These are phyloP conservation scores for Entosphenus tridentatus DNA, from an alignment of 2,113 vertebrate genomes.

Conservation along the genomic window DNA sequence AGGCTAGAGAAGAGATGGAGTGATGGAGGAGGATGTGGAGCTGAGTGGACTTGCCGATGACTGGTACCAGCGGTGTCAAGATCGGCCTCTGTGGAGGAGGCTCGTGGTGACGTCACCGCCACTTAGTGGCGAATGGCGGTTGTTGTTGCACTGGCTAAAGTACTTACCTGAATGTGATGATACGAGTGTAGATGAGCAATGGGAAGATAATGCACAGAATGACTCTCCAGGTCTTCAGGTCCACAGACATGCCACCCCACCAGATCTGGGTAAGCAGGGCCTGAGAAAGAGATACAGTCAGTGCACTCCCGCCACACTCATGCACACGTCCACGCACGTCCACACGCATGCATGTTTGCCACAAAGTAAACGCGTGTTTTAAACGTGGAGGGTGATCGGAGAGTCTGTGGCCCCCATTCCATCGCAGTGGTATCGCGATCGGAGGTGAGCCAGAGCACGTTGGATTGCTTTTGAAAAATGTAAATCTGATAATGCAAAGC, in stretches of 20 bases:
- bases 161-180: constrained; percentile 56
- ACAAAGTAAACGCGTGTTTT: too few species aligned
- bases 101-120: neutral
- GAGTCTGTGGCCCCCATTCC: too few species aligned
- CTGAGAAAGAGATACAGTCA: constrained; percentile 18
- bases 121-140: too few species aligned
- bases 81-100: neutral
- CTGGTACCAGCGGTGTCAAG: neutral
- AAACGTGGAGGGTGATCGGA: too few species aligned
- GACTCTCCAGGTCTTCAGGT: constrained; percentile 46
- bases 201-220: constrained; percentile 42
- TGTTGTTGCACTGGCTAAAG: too few species aligned
- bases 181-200: constrained; percentile 43
- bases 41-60: neutral
- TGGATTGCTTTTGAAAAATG: too few species aligned
- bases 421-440: too few species aligned
- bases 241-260: constrained; percentile 63
- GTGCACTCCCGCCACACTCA: too few species aligned
- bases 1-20: neutral
- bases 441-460: too few species aligned
- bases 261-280: constrained; percentile 75
- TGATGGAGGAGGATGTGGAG: neutral
- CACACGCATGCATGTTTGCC: too few species aligned
- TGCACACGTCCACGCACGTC: too few species aligned
- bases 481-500: too few species aligned